Percentiles rank a stretch among this genome's conserved stretches.
phyloP scores from a whole-genome alignment of 1,140 invertebrate genomes.

The Drosophila miranda region DNA sequence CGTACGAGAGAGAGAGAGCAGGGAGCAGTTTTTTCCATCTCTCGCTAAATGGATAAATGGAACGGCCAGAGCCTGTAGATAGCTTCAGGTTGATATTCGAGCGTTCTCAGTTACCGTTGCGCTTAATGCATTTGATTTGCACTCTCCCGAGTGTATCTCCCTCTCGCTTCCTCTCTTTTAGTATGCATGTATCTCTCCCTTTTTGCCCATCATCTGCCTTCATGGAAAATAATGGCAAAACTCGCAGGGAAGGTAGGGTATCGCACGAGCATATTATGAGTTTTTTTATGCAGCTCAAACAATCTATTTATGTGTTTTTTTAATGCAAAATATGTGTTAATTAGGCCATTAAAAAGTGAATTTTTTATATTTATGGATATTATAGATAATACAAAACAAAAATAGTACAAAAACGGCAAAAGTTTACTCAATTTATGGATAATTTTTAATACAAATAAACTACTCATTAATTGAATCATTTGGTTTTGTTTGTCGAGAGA shows the following conservation, averaged over 20 bases:
- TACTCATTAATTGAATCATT: too few species aligned
- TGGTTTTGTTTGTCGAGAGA: too few species aligned
- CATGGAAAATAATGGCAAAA: slow-evolving; percentile 1
- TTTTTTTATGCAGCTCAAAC: not conserved
- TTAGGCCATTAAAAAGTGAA: too few species aligned
- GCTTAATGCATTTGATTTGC: slow-evolving; percentile 76
- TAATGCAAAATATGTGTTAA: too few species aligned
- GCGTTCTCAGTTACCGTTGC: slow-evolving; percentile 72
- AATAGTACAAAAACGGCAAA: too few species aligned
- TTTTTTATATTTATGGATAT: too few species aligned
- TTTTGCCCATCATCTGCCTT: slow-evolving; percentile 15
- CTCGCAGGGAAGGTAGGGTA: not conserved
- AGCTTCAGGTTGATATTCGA: slow-evolving; percentile 39
- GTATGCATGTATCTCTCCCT: not conserved
- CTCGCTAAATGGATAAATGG: slow-evolving; percentile 65
- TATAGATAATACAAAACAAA: too few species aligned
- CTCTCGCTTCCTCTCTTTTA: slow-evolving; percentile 6
- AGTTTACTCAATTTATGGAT: too few species aligned
- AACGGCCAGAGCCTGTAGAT: slow-evolving; percentile 21
- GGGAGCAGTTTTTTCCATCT: slow-evolving; percentile 34
- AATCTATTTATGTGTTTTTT: too few species aligned
- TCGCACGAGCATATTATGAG: not conserved
- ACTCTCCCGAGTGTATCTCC: slow-evolving; percentile 38
- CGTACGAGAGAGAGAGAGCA: not conserved
- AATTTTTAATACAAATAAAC: too few species aligned